Conservation (phyloP, 2,113 vertebrate species). For the Tauraco erythrolophus region DNA sequence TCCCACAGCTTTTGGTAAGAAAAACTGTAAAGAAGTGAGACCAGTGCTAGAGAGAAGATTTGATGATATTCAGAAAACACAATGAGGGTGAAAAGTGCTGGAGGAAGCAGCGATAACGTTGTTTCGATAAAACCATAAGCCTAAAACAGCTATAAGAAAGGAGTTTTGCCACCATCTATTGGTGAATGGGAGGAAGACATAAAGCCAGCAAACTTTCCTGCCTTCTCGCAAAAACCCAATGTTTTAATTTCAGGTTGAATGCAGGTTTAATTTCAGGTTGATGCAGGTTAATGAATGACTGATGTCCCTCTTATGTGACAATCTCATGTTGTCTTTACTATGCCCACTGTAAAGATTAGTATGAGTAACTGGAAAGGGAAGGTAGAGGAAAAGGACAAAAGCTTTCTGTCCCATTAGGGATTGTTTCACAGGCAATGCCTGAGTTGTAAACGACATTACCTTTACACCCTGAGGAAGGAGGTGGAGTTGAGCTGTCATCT, state of each 20-base stretch:
- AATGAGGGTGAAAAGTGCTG: neutral
- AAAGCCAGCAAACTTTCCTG: neutral
- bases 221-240: neutral
- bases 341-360: neutral
- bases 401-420: neutral
- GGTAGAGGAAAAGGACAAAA: neutral
- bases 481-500: neutral
- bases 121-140: neutral
- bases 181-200: neutral
- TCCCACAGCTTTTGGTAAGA: neutral
- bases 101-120: neutral
- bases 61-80: neutral
- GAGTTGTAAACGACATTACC: neutral
- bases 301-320: neutral
- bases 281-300: neutral
- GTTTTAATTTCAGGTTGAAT: neutral
- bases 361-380: neutral
- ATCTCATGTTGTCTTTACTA: neutral
- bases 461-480: neutral
- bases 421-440: neutral
- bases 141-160: neutral
- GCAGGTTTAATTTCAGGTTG: too few relatives aligned
- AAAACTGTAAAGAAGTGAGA: neutral
- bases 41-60: neutral
- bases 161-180: conserved; percentile 56